Base-by-base conservation (phyloP, 2,797 vertebrate genomes). In the Acrossocheilus fasciatus region DNA sequence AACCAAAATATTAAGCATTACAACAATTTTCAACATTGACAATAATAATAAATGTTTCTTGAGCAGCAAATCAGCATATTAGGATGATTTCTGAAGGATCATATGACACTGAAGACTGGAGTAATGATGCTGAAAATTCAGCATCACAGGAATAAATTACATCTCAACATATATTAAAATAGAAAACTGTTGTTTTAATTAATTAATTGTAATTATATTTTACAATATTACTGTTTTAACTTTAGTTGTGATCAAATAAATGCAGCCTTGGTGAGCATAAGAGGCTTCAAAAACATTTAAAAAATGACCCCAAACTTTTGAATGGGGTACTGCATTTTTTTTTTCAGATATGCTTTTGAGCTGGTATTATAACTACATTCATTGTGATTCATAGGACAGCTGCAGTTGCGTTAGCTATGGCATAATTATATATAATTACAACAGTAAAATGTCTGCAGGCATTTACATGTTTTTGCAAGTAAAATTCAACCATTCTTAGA, bases 391-490 rank as follows among this genome's bases (percentile, higher is more conserved):
- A 39, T 20, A 62, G n/a, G 34, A 64, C 30, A 52, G 41, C 20
- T 59, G 4, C 6, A 50, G 18, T 30, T n/a, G 17, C n/a, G 54
- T 54, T 83, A 43, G 59, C n/a, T 15, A 6, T 79, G 26, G 74
- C 68, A 34, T 77, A 39, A 77, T 57, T 36, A 41, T 77, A 59
- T 75, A 30, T 20, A 41, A 76, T 59, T n/a, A 41, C 6, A 57
- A 59, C 11, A 39, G 34, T 20, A 78, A 47, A 83, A 12, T 2
- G 68, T 26, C 64, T 50, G 54, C 74, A 72, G 75, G 66, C 64
- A 18, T 18, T 64, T 18, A 30, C 83, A 30, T 47, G 82, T 52
- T 23, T 59, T 72, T 52, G 59, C 68, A 78, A 1, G 81, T 64
- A 54, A 64, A 41, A 52, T 41, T 45, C 4, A 75, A 41, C 39